Conservation (phyloP, 2,888 invertebrate genomes). For the Aphodius granarius region DNA sequence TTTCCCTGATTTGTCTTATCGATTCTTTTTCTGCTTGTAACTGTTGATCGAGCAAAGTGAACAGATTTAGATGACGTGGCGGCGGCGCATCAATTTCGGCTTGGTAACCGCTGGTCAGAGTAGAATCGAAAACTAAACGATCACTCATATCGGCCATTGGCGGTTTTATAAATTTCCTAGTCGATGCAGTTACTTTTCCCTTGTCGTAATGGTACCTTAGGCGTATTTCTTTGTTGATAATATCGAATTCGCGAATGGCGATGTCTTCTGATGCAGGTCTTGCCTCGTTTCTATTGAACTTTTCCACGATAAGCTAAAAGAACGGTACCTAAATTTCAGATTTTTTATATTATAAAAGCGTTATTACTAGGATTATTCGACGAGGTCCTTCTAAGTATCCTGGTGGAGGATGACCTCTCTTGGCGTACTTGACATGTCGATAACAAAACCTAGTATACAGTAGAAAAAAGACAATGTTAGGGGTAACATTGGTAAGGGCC, state of each 20-base stretch:
- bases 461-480: background rate
- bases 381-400: constrained; percentile 44
- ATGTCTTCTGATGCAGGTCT: constrained; percentile 65
- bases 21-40: constrained; percentile 64
- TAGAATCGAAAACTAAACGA: constrained; percentile 64
- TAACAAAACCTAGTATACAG: constrained; percentile 43
- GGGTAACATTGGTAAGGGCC: no score
- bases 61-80: constrained; percentile 66
- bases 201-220: constrained; percentile 67
- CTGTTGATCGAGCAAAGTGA: constrained; percentile 63
- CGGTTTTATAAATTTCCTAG: constrained; percentile 69
- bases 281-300: constrained; percentile 61
- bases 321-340: constrained; percentile 54
- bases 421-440: constrained; percentile 51
- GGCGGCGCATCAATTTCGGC: constrained; percentile 64
- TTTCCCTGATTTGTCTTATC: constrained; percentile 58
- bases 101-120: constrained; percentile 67
- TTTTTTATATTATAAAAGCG: background rate
- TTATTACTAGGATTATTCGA: constrained; percentile 47
- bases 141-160: constrained; percentile 71
- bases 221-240: constrained; percentile 63
- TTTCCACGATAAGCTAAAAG: constrained; percentile 52
- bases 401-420: constrained; percentile 42
- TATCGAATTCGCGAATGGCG: constrained; percentile 65
- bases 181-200: constrained; percentile 64